Percentiles rank a stretch among this genome's conserved stretches.
phyloP scores from a whole-genome alignment of 2,113 vertebrate genomes.

The Dolichotis patagonum region DNA sequence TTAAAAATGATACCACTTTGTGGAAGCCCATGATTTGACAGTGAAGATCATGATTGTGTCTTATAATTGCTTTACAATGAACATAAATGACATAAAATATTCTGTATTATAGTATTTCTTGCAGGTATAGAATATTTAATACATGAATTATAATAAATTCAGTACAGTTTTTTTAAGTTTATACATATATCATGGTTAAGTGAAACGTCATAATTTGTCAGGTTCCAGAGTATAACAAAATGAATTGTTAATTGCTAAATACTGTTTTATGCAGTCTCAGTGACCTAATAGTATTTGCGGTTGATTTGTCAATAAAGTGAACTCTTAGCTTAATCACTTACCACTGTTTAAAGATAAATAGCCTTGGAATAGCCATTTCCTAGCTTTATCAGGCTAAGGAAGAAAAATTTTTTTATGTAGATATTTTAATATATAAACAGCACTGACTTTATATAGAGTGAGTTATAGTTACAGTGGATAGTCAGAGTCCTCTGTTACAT shows the following conservation, averaged over 20 bases:
- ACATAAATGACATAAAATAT: not conserved
- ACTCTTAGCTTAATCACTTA: conserved; percentile 78
- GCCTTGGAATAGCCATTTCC: conserved; percentile 57
- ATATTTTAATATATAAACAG: conserved; percentile 47
- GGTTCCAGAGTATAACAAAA: conserved; percentile 43
- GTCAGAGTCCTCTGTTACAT: conserved; percentile 34
- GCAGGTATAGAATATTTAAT: not conserved
- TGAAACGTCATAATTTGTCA: conserved; percentile 48
- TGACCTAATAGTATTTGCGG: conserved; percentile 52
- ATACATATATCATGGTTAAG: conserved; percentile 59
- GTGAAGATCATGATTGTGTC: not conserved
- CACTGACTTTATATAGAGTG: not conserved
- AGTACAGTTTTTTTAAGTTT: conserved; percentile 51
- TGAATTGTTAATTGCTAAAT: conserved; percentile 68
- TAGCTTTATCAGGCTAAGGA: conserved; percentile 62
- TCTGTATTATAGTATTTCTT: not conserved
- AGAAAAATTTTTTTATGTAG: conserved; percentile 40
- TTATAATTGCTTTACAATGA: not conserved
- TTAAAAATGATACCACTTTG: not conserved
- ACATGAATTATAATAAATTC: conserved; percentile 31
- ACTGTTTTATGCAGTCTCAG: conserved; percentile 59
- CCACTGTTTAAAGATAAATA: conserved; percentile 74
- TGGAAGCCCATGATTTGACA: not conserved
- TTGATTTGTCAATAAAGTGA: conserved; percentile 86
- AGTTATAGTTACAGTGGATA: not conserved